Evolutionary conservation across 2,888 invertebrate genomes (phyloP).

Genomic region (Pseudolycoriella hygida): DNA sequence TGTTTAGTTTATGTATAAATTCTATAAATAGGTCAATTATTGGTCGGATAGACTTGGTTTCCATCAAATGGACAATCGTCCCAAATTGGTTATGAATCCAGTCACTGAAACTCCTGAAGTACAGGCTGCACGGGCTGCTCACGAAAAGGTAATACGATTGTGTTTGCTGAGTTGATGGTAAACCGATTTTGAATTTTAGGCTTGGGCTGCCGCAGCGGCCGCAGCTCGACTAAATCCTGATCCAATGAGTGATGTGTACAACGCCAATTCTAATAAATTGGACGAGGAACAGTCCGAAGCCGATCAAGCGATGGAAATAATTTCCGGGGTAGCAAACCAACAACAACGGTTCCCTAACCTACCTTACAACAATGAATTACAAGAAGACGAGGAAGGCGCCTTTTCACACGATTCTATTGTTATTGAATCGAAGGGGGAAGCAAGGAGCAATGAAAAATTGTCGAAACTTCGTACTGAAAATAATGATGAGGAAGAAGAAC

Average conservation of each 20-base stretch:
- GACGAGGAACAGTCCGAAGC: conserved; percentile 8
- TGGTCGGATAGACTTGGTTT: conserved; percentile 59
- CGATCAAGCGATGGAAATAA: conserved; percentile 6
- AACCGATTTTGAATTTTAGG: conserved; percentile 12
- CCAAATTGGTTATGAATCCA: conserved; percentile 40
- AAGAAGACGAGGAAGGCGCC: conserved; percentile 6
- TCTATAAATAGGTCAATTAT: conserved; percentile 30
- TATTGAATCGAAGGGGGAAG: neutral
- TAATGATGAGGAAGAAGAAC: conserved; percentile 23
- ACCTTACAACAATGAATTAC: conserved; percentile 8
- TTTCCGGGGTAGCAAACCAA: conserved; percentile 9
- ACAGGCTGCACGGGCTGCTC: conserved; percentile 48
- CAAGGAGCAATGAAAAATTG: neutral
- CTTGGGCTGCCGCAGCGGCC: conserved; percentile 49
- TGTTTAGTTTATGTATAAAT: no score
- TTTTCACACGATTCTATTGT: conserved; percentile 7
- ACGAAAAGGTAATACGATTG: conserved; percentile 35
- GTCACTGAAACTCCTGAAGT: conserved; percentile 53
- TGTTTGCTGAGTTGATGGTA: no score
- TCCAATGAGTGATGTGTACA: conserved; percentile 15
- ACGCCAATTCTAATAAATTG: conserved; percentile 10
- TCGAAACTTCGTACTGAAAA: no score
- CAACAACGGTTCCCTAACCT: conserved; percentile 11
- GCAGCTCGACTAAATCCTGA: conserved; percentile 37
- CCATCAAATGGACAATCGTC: conserved; percentile 58